These are phyloP conservation scores for Neoseiulus cucumeris DNA, from an alignment of 1,140 invertebrate species.

Conservation along the genomic window DNA sequence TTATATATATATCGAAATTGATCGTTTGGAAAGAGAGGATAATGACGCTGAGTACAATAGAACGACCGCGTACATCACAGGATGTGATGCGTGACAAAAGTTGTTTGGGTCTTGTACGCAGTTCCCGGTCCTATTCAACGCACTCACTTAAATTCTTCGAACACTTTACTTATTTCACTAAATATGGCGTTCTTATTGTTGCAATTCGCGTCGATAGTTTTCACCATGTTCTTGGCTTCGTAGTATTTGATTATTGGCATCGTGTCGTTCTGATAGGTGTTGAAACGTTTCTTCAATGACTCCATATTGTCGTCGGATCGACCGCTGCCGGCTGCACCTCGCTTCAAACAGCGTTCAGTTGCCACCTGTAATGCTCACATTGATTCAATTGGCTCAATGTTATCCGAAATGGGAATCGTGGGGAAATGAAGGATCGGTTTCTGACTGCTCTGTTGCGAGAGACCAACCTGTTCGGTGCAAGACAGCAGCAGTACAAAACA, in stretches of 20 bases:
- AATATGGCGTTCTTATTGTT: background rate
- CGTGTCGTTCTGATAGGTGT: conserved; percentile 71
- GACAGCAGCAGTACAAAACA: conserved; percentile 84
- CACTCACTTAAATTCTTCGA: background rate
- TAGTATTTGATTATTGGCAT: conserved; percentile 84
- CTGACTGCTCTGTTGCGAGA: no score
- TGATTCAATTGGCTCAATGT: conserved; percentile 4
- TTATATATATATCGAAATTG: no score
- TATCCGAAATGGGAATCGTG: no score
- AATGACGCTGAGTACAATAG: no score
- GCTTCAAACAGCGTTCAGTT: conserved; percentile 54
- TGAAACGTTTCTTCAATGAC: conserved; percentile 67
- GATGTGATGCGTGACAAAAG: no score
- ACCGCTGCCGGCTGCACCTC: conserved; percentile 70
- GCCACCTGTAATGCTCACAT: conserved; percentile 39
- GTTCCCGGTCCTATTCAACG: no score
- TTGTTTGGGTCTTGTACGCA: no score
- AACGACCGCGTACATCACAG: no score
- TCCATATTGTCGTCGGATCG: conserved; percentile 85
- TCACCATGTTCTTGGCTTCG: conserved; percentile 45
- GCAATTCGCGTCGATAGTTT: conserved; percentile 46
- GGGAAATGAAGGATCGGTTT: background rate
- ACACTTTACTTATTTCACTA: background rate
- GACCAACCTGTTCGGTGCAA: conserved; percentile 48
- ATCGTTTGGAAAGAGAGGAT: no score